Evolutionary conservation across 1,140 invertebrate species (phyloP), one percentile per base, ranked within the genome.

Genomic region (Drosophila varians): DNA sequence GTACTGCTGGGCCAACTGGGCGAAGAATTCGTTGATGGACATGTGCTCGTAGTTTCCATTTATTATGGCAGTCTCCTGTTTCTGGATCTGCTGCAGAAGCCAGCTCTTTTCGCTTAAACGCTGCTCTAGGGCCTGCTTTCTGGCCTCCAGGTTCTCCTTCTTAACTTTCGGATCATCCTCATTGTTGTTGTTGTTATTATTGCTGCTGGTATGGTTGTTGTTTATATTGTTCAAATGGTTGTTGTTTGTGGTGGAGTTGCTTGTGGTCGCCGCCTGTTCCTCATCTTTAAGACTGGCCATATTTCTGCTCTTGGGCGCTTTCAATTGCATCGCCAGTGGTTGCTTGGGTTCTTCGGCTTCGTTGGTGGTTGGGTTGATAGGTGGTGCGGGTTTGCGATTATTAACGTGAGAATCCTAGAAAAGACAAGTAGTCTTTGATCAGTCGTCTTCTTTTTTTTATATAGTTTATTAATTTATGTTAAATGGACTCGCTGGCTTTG

Each of bases 21-120:
- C 66, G 49, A 90, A 84, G 57, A 90, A 88, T 42, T 90, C 89
- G 36, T 90, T 89, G 19, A 90, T 55, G 14, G 83, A 90, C 69
- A 90, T 48, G 21, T 90, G 77, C 54, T 90, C 89, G 51, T 89
- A 90, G 40, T 90, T 90, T 11, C 89, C 89, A 52, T 90, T 86
- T 11, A 90, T 70, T 7, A 90, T 90, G 26, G 84, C 76, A 0
- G 86, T 47, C 49, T 90, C 89, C 21, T 90, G 86, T 5, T 90
- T 90, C 40, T 91, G 90, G 4, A 91, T 90, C 47, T 91, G 90
- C 45, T 91, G 89, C 46, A 89, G 43, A 8, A 91, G 60, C 87
- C 89, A 90, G 46, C 73, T 91, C 45, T 91, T 91, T 19, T 91
- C 90, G 38, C 80, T 91, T 0, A 91, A 28, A 1, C 89, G 58